These are phyloP conservation scores for Ochlodes sylvanus DNA, from an alignment of 2,888 invertebrate genomes.

Conservation along the genomic window DNA sequence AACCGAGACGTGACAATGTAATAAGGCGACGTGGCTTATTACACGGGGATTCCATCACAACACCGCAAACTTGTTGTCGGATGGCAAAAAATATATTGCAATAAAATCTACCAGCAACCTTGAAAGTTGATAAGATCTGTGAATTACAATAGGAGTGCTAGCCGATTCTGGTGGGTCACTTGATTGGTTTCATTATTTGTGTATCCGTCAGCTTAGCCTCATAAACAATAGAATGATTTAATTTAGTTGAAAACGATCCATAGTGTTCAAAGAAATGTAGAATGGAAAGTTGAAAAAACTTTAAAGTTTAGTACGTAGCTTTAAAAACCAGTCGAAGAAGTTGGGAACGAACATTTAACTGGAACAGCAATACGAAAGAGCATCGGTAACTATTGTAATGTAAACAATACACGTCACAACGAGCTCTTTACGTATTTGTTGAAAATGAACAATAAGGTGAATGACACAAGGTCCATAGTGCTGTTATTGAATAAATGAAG, in stretches of 20 bases:
- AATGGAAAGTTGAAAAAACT: not conserved
- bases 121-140: constrained; percentile 29
- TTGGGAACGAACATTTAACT: constrained; percentile 13
- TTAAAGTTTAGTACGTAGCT: not conserved
- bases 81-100: constrained; percentile 40
- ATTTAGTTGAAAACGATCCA: not conserved
- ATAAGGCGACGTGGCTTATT: constrained; percentile 46
- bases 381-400: constrained; percentile 36
- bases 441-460: constrained; percentile 26
- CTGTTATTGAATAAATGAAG: constrained; percentile 41
- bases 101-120: constrained; percentile 30
- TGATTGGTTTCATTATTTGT: constrained; percentile 15
- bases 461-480: constrained; percentile 46
- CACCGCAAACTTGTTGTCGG: constrained; percentile 48
- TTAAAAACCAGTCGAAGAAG: constrained; percentile 8
- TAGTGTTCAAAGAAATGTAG: not conserved
- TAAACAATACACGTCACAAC: constrained; percentile 37
- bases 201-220: not conserved
- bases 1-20: constrained; percentile 58
- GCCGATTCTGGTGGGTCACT: constrained; percentile 2
- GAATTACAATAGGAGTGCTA: constrained; percentile 19
- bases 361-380: constrained; percentile 16
- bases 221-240: constrained; percentile 1
- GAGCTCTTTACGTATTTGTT: constrained; percentile 10
- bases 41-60: constrained; percentile 50